These are phyloP conservation scores for Patella depressa DNA, from an alignment of 2,888 invertebrate species.

Conservation along the genomic window DNA sequence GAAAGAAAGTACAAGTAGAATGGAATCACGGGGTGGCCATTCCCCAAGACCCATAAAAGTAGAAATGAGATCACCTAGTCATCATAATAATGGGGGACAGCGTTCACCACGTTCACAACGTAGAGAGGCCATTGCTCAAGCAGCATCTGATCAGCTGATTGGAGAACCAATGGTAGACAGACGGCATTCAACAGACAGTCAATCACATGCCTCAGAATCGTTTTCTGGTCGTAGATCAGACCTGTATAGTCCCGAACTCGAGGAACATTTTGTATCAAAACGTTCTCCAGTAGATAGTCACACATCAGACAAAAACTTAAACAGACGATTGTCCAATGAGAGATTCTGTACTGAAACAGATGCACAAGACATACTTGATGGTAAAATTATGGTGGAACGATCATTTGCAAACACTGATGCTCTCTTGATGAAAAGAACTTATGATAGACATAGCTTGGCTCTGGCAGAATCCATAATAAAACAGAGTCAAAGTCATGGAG, in stretches of 20 bases:
- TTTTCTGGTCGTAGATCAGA: neutral
- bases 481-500: neutral
- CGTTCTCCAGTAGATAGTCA: neutral
- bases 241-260: neutral
- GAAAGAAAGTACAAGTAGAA: neutral
- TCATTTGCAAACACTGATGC: neutral
- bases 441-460: neutral
- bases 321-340: neutral
- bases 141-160: neutral
- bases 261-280: neutral
- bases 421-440: neutral
- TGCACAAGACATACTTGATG: neutral
- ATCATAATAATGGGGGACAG: neutral
- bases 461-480: neutral
- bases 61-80: neutral
- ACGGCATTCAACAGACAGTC: neutral
- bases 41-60: neutral
- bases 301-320: neutral
- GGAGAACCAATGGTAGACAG: constrained; percentile 9
- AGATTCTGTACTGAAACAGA: neutral
- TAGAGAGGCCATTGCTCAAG: constrained; percentile 1
- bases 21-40: neutral
- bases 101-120: neutral
- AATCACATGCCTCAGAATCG: neutral
- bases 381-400: neutral